phyloP scores from a whole-genome alignment of 2,113 vertebrate genomes.

The Halichoeres trimaculatus region DNA sequence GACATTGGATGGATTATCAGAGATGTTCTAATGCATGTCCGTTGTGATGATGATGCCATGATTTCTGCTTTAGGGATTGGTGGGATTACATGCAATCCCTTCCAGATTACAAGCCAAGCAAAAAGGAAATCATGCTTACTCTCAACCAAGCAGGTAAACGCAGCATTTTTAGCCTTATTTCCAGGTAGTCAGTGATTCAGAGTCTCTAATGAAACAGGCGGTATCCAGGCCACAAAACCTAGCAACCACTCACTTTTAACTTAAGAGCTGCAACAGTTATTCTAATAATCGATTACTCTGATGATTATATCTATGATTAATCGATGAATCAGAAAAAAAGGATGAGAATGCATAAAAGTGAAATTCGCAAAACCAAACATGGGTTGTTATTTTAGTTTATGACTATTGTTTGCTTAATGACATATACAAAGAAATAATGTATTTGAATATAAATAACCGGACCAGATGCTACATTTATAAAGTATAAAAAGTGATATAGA shows the following conservation, averaged over 20 bases:
- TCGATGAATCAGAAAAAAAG: too few species aligned
- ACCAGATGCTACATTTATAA: too few species aligned
- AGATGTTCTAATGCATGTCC: constrained; percentile 41
- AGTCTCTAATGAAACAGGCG: not conserved
- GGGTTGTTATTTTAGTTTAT: too few species aligned
- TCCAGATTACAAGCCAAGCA: constrained; percentile 55
- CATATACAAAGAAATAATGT: too few species aligned
- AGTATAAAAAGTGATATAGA: too few species aligned
- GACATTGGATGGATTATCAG: constrained; percentile 41
- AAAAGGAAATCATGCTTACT: constrained; percentile 35
- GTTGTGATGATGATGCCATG: constrained; percentile 51
- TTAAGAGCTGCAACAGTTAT: too few species aligned
- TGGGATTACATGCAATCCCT: constrained; percentile 68
- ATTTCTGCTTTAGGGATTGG: constrained; percentile 64
- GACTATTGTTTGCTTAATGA: too few species aligned
- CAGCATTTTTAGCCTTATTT: constrained; percentile 16
- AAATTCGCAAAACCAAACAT: too few species aligned
- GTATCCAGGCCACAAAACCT: not conserved
- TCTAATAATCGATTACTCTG: too few species aligned
- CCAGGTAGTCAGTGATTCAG: not conserved
- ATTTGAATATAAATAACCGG: too few species aligned
- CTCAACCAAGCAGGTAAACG: constrained; percentile 36
- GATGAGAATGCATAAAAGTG: too few species aligned
- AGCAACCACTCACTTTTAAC: not conserved
- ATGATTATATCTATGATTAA: too few species aligned